Base-by-base conservation (phyloP, 2,888 invertebrate genomes). In the Mongoloraphidia duomilia region DNA sequence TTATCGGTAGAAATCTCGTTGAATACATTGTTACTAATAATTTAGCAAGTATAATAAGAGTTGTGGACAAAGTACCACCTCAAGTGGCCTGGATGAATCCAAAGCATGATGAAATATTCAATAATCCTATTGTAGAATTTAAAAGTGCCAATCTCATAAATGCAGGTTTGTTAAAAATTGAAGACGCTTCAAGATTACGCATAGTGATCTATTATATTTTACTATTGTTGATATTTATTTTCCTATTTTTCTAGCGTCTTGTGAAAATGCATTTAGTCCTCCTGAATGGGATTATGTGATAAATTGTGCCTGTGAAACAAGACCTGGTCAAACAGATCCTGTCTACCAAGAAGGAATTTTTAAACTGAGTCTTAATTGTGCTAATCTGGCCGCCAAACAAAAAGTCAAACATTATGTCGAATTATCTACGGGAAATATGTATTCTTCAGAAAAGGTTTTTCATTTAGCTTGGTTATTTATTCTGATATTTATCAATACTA, bases 51-150 rank as follows among this genome's bases (percentile, higher is more conserved):
- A 76, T 74, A 59, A 73, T 93, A 54, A 78, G 86, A 56, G 80
- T 91, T 44, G 88, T 89, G 50, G 94, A 94, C 70, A 94, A 94
- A 70, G 91, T 92, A 34, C 92, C 92, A 45, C 93, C 93, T 2
- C 88, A 89, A 67, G 83, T 90, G 60, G 93, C 92, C 2, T 94
- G 92, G 84, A 70, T 94, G 36, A 91, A 88, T 66, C 68, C 75
- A 2, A 68, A 70, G 52, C 92, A 92, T 61, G 73, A 77, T 56
- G 75, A 77, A 59, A 71, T 77, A 42, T 91, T 92, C 66, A 78
- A 82, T 50, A 78, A 79, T 68, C 75, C 83, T 53, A 72, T 80
- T 62, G 83, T 93, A 9, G 86, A 90, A 65, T 94, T 92, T 66
- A 83, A 79, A 67, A 93, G 93, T 72, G 88, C 91, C 47, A 93